Evolutionary conservation across 2,113 vertebrate species (phyloP), one percentile per base, ranked within the genome.

Genomic region (Oplegnathus fasciatus): DNA sequence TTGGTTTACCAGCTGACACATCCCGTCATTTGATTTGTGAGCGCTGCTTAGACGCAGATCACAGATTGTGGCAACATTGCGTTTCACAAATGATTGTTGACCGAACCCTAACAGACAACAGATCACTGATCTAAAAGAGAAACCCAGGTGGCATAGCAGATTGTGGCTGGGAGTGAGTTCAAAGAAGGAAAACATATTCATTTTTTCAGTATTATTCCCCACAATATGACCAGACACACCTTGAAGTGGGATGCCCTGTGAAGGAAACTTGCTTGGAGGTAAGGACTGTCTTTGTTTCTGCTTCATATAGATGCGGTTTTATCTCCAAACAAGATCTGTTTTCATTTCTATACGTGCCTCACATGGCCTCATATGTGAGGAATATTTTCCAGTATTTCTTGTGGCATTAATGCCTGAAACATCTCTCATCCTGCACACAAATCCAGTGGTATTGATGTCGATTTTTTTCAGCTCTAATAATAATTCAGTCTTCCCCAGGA

Each of bases 401-500:
- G 32, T 0, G 34, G 58, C n/a, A 57, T 78, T 5, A 3, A 9
- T 42, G 7, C 74, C 64, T 72, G 34, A n/a, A 72, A 64, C 9
- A 0, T 73, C 32, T 61, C 44, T 54, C 9, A 44, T 67, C 52
- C 65, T 54, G 8, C n/a, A 37, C 64, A 75, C 0, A 78, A 72
- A 85, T 76, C 75, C 14, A 8, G 15, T 65, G 52, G 52, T 64
- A 44, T 60, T 68, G 55, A 74, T 74, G 24, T 26, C 15, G 18
- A 5, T 68, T 37, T 70, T 2, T 34, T 65, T 78, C 46, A 73
- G 79, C 28, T 87, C 26, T 15, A 73, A 57, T 10, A 82, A 71
- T 75, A 71, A 70, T 70, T 72, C 71, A 75, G 34, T 34, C 24
- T 48, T 68, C 61, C 44, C 58, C 7, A 6, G 17, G 70, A 73